A percentile compares a stretch with the other conserved stretches of the same genome.
These are phyloP conservation scores for Stichodactyla mertensii DNA, from an alignment of 64 coral and sea anemone genomes.

Conservation along the genomic window DNA sequence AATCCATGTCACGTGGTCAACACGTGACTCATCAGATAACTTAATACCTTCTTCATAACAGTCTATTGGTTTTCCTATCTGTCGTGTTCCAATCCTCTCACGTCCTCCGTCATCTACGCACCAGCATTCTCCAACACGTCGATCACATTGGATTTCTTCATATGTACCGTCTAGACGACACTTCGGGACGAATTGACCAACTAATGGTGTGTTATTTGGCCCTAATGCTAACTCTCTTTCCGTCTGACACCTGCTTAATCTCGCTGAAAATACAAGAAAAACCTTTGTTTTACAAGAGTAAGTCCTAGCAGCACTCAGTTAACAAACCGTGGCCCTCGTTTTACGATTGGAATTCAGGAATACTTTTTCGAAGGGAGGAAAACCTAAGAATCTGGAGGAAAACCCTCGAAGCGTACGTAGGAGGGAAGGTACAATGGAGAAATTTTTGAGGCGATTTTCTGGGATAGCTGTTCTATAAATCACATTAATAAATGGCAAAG, in stretches of 20 bases:
- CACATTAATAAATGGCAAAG: too few species aligned
- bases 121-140: slow-evolving; percentile 21
- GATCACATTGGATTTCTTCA: slow-evolving; percentile 32
- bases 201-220: background rate
- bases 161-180: slow-evolving; percentile 34
- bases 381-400: too few species aligned
- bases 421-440: too few species aligned
- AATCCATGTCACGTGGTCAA: too few species aligned
- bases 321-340: too few species aligned
- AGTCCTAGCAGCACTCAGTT: too few species aligned
- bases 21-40: too few species aligned
- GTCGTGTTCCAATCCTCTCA: slow-evolving; percentile 36
- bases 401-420: too few species aligned
- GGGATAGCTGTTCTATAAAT: too few species aligned
- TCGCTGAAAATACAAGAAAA: background rate
- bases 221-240: background rate
- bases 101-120: slow-evolving; percentile 36
- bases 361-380: too few species aligned
- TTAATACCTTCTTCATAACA: slow-evolving; percentile 10
- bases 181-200: slow-evolving; percentile 17
- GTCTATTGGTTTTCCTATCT: slow-evolving; percentile 21
- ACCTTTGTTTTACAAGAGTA: background rate
- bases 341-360: too few species aligned
- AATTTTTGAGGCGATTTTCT: too few species aligned
- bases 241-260: slow-evolving; percentile 19